Conservation (phyloP, 2,113 vertebrate genomes). For the Leucoraja erinaceus region DNA sequence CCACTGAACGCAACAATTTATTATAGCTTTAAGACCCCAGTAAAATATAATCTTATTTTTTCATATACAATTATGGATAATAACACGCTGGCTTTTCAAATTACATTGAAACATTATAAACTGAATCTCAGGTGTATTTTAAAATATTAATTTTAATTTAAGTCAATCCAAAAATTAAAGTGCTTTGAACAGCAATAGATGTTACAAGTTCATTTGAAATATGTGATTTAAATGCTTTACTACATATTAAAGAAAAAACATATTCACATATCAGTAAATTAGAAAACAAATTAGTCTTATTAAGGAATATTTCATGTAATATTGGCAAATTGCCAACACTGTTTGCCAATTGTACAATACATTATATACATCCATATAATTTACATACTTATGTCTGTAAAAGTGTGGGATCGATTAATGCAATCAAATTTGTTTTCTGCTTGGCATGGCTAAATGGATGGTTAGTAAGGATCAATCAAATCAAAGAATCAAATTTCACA, state of each 20-base stretch:
- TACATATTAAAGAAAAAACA: background rate
- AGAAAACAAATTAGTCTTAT: background rate
- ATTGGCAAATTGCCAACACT: background rate
- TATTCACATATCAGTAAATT: background rate
- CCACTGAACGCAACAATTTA: background rate
- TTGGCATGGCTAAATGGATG: background rate
- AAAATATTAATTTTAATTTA: background rate
- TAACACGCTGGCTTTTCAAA: no score
- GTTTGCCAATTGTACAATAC: background rate
- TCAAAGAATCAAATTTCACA: background rate
- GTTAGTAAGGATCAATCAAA: background rate
- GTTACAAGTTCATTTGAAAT: background rate
- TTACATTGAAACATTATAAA: no score
- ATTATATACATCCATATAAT: background rate
- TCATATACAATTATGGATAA: no score
- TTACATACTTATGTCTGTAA: no score
- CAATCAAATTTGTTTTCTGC: background rate
- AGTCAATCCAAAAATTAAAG: background rate
- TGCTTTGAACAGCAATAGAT: background rate
- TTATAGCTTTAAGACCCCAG: background rate
- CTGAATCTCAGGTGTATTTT: no score
- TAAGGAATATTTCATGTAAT: background rate
- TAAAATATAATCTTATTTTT: background rate
- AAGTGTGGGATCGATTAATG: background rate
- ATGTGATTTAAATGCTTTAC: background rate